phyloP scores from a whole-genome alignment of 2,888 invertebrate species.

The Leucophora obtusa region DNA sequence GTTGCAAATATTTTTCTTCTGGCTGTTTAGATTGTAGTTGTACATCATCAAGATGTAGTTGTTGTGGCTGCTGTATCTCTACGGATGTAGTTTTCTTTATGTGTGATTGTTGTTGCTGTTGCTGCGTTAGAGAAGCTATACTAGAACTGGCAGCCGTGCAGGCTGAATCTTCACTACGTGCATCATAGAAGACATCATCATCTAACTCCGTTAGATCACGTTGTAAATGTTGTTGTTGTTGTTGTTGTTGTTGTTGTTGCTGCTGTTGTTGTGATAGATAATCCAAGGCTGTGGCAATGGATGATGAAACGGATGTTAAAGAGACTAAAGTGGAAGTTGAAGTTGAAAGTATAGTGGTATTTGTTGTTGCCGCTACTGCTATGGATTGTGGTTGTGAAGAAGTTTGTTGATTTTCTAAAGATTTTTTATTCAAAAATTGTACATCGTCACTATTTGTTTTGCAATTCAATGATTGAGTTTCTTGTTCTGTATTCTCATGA shows the following conservation, averaged over 20 bases:
- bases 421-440: not conserved
- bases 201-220: conserved; percentile 66
- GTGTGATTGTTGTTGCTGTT: not conserved
- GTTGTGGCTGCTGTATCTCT: conserved; percentile 9
- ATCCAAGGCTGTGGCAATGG: conserved; percentile 50
- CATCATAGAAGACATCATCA: conserved; percentile 77
- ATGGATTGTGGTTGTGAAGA: not conserved
- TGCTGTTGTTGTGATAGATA: conserved; percentile 3
- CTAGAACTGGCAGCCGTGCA: conserved; percentile 65
- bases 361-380: conserved; percentile 22
- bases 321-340: conserved; percentile 58
- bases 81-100: conserved; percentile 1
- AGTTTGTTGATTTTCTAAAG: not conserved
- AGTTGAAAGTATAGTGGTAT: conserved; percentile 40
- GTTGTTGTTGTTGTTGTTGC: no score
- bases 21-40: conserved; percentile 6
- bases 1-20: conserved; percentile 42
- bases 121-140: conserved; percentile 54
- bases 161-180: conserved; percentile 74
- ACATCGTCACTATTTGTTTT: not conserved
- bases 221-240: conserved; percentile 8
- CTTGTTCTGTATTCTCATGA: not conserved
- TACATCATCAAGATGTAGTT: not conserved
- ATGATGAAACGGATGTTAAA: conserved; percentile 59
- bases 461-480: not conserved